Base-by-base conservation (phyloP, 2,888 invertebrate species). In the Luperina testacea region DNA sequence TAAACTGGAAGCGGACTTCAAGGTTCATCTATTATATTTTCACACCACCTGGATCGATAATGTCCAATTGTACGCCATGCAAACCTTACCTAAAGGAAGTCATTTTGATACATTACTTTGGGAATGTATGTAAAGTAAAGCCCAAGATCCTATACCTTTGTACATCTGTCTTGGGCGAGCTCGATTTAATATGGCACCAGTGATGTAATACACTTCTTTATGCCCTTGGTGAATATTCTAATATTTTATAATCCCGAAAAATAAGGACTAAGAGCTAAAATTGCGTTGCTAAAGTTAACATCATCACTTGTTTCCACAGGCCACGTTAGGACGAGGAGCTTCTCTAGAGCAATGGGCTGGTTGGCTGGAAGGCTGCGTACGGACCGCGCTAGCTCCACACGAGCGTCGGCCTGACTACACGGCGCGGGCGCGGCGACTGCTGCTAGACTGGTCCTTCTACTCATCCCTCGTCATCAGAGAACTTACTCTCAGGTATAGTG, bases 381-480 rank as follows among this genome's bases (percentile, higher is more conserved):
- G 98, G 88, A 97, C 98, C 88, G 98, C 99, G 53, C 97, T 99
- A 79, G 98, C 98, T 90, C 98, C 99, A 80, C 99, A 99, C 95
- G 98, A 98, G 93, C 98, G 98, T 63, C 98, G 98, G 90, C 97
- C 98, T 7, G 98, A 98, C 90, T 99, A 98, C 96, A 98, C 98
- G 38, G 98, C 98, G 93, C 98, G 98, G 74, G 99, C 93, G 67
- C 90, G 95, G 4, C 99, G 99, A 92, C 99, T 99, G 97, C 97
- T 99, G 90, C 98, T 99, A 83, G 99, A 99, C 96, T 99, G 99
- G 99, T 99, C 99, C 88, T 99, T 99, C 97, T 99, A 99, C 97
- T 99, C 99, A 94, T 99, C 99, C 78, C 99, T 99, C 98, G 99
- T 99, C 80, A 99, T 99, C 90, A 97, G 99, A 71, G 99, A 99